A percentile compares a stretch with the other conserved stretches of the same genome.
phyloP scores from a whole-genome alignment of 2,113 vertebrate species.

The Marmota monax region DNA sequence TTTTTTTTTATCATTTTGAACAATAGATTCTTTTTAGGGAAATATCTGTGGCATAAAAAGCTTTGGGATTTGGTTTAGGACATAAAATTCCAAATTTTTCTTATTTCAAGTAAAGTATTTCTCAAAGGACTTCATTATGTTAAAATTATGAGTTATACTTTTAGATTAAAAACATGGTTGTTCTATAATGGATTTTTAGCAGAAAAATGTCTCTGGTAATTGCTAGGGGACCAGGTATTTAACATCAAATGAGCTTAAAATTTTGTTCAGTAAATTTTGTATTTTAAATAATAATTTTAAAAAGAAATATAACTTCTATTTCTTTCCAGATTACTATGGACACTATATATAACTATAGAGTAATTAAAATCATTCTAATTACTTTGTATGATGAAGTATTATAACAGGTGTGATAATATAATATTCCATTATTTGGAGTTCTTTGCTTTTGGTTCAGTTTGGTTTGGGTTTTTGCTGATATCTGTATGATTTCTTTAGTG shows the following conservation, averaged over 20 bases:
- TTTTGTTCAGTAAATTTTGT: slow-evolving; percentile 70
- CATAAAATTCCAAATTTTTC: not conserved
- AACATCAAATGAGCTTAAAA: slow-evolving; percentile 85
- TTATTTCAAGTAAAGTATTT: slow-evolving; percentile 53
- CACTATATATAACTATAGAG: not conserved
- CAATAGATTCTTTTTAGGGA: not conserved
- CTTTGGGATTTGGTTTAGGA: not conserved
- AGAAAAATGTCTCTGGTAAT: slow-evolving; percentile 80
- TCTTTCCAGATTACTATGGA: not conserved
- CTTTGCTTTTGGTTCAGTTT: not conserved
- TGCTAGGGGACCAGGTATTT: slow-evolving; percentile 73
- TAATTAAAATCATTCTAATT: slow-evolving; percentile 26
- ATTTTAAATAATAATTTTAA: slow-evolving; percentile 57
- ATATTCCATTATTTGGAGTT: not conserved
- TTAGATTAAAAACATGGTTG: slow-evolving; percentile 73
- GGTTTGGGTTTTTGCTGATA: not conserved
- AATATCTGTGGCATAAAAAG: not conserved
- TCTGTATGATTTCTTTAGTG: not conserved
- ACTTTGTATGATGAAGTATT: not conserved
- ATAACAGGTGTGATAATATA: not conserved
- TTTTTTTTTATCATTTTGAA: not conserved
- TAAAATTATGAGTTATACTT: slow-evolving; percentile 67
- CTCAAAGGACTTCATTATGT: not conserved
- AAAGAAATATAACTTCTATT: not conserved
- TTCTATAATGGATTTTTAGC: slow-evolving; percentile 83